Evolutionary conservation across 2,888 invertebrate genomes (phyloP).

Genomic region (Eupithecia abbreviata): DNA sequence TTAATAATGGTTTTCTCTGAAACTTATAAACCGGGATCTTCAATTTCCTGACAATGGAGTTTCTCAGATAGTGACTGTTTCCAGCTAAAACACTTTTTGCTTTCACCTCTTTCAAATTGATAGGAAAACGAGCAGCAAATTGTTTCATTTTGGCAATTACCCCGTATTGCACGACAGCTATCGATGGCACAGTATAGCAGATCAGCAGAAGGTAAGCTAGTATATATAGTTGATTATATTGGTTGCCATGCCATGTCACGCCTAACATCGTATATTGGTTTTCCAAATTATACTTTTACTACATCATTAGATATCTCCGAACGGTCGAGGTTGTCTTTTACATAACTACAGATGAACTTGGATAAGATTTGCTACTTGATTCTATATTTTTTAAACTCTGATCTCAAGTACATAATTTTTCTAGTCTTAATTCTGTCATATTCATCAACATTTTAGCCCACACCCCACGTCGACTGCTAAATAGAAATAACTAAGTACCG

Average conservation of each 20-base stretch:
- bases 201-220: background rate
- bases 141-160: slow-evolving; percentile 43
- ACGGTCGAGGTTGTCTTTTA: background rate
- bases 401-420: too few species aligned
- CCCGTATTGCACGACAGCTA: slow-evolving; percentile 38
- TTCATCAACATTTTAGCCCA: too few species aligned
- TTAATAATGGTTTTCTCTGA: slow-evolving; percentile 10
- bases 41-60: slow-evolving; percentile 30
- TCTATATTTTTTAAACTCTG: too few species aligned
- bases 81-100: slow-evolving; percentile 34
- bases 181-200: slow-evolving; percentile 29
- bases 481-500: too few species aligned
- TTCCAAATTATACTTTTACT: background rate
- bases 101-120: slow-evolving; percentile 34
- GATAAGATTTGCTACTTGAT: too few species aligned
- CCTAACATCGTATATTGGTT: background rate
- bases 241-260: background rate
- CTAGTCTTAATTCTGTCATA: too few species aligned
- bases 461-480: too few species aligned
- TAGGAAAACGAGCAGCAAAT: slow-evolving; percentile 40
- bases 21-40: slow-evolving; percentile 11
- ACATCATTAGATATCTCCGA: background rate
- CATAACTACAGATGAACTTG: too few species aligned
- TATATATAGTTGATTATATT: background rate
- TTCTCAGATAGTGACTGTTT: slow-evolving; percentile 29